phyloP scores from a whole-genome alignment of 2,888 invertebrate genomes.

The Drosophila colorata region DNA sequence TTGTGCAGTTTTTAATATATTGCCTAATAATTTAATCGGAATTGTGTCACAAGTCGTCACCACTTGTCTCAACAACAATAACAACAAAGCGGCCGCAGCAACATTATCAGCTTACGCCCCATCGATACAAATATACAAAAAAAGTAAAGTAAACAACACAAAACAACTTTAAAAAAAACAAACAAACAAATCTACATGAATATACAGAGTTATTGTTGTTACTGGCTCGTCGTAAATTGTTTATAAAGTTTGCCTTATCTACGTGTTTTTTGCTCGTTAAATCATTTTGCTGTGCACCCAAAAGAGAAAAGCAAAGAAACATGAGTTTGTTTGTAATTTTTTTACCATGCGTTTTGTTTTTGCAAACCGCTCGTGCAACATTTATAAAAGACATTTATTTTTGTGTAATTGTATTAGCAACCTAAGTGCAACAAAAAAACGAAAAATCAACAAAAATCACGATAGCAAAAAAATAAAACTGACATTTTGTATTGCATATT shows the following conservation, averaged over 20 bases:
- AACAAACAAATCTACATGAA: conserved; percentile 27
- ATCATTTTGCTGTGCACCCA: conserved; percentile 64
- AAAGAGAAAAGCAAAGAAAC: conserved; percentile 16
- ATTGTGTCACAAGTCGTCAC: conserved; percentile 62
- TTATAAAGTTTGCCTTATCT: conserved; percentile 70
- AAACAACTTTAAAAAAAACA: conserved; percentile 13
- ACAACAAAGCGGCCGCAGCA: conserved; percentile 14
- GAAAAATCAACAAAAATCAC: conserved; percentile 5
- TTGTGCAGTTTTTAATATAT: conserved; percentile 53
- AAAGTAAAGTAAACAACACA: conserved; percentile 8
- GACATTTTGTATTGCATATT: conserved; percentile 52
- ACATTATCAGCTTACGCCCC: conserved; percentile 19
- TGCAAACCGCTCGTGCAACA: conserved; percentile 38
- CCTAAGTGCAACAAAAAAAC: conserved; percentile 58
- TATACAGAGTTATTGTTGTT: conserved; percentile 41
- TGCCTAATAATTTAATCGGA: conserved; percentile 34
- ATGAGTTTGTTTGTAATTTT: conserved; percentile 55
- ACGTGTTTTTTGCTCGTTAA: conserved; percentile 71
- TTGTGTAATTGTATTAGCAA: conserved; percentile 68
- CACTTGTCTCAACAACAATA: conserved; percentile 45
- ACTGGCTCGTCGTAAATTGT: conserved; percentile 53
- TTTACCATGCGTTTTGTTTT: conserved; percentile 37
- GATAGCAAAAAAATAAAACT: conserved; percentile 11
- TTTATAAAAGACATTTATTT: conserved; percentile 75
- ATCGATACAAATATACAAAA: conserved; percentile 13